Percentiles rank a stretch among this genome's conserved stretches.
Evolutionary conservation across 92 coral and sea anemone species (phyloP).

Genomic region (Heliopora coerulea): DNA sequence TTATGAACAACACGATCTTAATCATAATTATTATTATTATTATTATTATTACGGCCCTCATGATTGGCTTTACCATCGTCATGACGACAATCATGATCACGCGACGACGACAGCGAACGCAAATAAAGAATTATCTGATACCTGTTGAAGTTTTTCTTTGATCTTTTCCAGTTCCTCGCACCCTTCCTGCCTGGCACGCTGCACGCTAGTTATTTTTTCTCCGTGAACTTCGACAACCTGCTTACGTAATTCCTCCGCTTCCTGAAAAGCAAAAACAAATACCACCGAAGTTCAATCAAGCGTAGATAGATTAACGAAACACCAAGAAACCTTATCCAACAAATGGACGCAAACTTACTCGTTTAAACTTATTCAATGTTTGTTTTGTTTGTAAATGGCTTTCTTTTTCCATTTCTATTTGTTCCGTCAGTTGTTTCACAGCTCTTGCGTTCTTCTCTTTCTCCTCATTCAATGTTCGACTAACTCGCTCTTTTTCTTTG

Average conservation of each 20-base stretch:
- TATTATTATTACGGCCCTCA: too few relatives aligned
- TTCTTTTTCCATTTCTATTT: slow-evolving; percentile 75
- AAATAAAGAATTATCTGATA: neutral
- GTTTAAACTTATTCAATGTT: slow-evolving; percentile 74
- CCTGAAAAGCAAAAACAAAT: slow-evolving; percentile 50
- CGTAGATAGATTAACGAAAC: too few relatives aligned
- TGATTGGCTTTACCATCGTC: too few relatives aligned
- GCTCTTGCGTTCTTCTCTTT: slow-evolving; percentile 67
- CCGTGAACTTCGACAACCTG: slow-evolving; percentile 77
- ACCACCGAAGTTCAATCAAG: neutral
- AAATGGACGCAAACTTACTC: slow-evolving; percentile 48
- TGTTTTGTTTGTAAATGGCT: slow-evolving; percentile 69
- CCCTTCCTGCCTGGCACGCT: slow-evolving; percentile 66
- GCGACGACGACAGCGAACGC: too few relatives aligned
- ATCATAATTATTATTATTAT: too few relatives aligned
- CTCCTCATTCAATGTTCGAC: slow-evolving; percentile 69
- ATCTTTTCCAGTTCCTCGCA: slow-evolving; percentile 70
- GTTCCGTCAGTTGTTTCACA: slow-evolving; percentile 67
- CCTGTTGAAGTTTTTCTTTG: slow-evolving; percentile 85
- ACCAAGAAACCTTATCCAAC: too few relatives aligned
- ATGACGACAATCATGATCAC: neutral
- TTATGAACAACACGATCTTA: too few relatives aligned
- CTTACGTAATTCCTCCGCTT: slow-evolving; percentile 78
- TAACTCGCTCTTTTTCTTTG: slow-evolving; percentile 70
- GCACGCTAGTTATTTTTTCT: slow-evolving; percentile 73